Evolutionary conservation across 2,113 vertebrate species (phyloP).

Genomic region (Psilopogon haemacephalus): DNA sequence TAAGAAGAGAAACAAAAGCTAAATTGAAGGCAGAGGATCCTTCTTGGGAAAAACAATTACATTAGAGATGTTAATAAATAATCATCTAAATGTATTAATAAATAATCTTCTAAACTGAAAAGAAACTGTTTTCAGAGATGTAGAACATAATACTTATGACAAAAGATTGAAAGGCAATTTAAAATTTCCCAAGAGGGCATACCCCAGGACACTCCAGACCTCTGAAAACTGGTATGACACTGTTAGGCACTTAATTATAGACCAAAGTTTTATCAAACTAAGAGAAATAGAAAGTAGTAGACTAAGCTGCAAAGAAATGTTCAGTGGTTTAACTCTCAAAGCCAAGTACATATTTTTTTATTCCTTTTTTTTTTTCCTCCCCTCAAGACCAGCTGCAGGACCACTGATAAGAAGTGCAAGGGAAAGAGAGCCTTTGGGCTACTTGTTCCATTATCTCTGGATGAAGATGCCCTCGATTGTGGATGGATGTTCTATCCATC

Average conservation of each 20-base stretch:
- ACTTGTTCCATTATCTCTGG: neutral
- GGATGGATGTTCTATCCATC: neutral
- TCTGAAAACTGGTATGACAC: neutral
- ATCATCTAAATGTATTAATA: constrained; percentile 8
- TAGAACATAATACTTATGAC: neutral
- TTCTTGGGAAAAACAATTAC: constrained; percentile 32
- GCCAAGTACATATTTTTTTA: neutral
- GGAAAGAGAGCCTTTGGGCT: constrained; percentile 24
- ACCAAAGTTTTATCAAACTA: neutral
- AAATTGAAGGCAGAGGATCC: neutral
- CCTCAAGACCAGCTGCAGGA: constrained; percentile 4
- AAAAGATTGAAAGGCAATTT: neutral
- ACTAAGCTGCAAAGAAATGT: neutral
- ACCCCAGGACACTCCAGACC: neutral
- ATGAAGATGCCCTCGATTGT: neutral
- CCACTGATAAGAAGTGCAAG: constrained; percentile 31
- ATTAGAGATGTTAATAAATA: neutral
- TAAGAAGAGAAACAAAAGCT: constrained; percentile 13
- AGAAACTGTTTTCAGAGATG: neutral
- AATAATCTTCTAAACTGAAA: constrained; percentile 3
- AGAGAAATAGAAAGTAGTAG: neutral
- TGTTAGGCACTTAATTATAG: neutral
- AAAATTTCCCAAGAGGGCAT: neutral
- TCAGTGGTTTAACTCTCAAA: constrained; percentile 1
- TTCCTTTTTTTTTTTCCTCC: neutral